These are phyloP conservation scores for Ditylenchus dipsaci DNA, from an alignment of 1,140 invertebrate genomes.

Conservation along the genomic window DNA sequence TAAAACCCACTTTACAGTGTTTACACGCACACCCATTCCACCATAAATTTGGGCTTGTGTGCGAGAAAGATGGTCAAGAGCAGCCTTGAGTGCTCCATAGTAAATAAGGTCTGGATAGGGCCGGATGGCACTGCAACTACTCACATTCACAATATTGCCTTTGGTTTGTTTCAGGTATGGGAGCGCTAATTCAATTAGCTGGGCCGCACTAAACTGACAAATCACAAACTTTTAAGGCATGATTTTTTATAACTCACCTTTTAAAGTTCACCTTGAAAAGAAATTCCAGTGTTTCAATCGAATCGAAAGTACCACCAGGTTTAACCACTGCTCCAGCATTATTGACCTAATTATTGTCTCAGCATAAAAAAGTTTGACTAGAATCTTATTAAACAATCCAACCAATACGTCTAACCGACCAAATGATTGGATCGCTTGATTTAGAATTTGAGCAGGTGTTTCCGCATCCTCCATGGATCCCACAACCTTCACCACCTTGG, in stretches of 20 bases:
- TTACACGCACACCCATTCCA: not conserved
- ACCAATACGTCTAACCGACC: too few relatives aligned
- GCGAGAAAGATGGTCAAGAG: not conserved
- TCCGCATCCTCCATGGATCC: too few relatives aligned
- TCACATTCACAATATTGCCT: too few relatives aligned
- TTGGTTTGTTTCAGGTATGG: not conserved
- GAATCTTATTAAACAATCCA: too few relatives aligned
- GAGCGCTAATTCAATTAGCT: not conserved
- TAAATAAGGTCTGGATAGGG: not conserved
- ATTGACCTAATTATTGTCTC: too few relatives aligned
- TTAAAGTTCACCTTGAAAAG: not conserved
- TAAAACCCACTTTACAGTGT: not conserved
- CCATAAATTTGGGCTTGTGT: not conserved
- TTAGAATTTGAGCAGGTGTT: too few relatives aligned
- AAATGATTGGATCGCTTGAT: too few relatives aligned
- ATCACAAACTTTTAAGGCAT: too few relatives aligned
- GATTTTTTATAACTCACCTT: too few relatives aligned
- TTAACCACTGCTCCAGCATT: not conserved
- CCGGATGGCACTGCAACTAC: not conserved
- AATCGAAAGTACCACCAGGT: not conserved
- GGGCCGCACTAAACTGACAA: not conserved
- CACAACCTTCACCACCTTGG: too few relatives aligned
- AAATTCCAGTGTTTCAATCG: not conserved
- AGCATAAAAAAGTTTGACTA: too few relatives aligned
- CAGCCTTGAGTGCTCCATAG: not conserved